These are phyloP conservation scores for Salvelinus alpinus DNA, from an alignment of 2,113 vertebrate species.

Conservation along the genomic window DNA sequence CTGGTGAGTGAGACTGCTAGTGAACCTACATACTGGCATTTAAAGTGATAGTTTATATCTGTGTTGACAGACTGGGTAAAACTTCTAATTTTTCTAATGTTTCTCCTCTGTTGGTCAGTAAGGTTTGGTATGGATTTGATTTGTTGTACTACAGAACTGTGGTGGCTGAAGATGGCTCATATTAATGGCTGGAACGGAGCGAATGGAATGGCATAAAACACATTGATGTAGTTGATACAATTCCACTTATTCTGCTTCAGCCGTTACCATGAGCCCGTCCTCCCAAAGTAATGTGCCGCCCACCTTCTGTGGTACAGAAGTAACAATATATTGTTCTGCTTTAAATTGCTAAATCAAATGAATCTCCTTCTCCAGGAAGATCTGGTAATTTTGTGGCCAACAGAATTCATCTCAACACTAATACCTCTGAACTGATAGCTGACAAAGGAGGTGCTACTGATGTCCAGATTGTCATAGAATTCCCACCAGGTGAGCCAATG, in stretches of 20 bases:
- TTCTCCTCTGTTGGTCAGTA: background rate
- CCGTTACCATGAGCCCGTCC: too few species aligned
- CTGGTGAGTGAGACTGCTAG: conserved; percentile 4
- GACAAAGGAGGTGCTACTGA: conserved; percentile 6
- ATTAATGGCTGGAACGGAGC: too few species aligned
- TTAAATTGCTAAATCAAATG: background rate
- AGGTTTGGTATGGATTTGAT: background rate
- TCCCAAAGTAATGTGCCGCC: too few species aligned
- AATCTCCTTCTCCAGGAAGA: conserved; percentile 20
- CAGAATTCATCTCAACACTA: conserved; percentile 47
- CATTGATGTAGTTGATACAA: too few species aligned
- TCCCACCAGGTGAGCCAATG: conserved; percentile 37
- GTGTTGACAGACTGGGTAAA: background rate
- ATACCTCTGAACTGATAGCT: conserved; percentile 7
- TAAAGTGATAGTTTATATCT: background rate
- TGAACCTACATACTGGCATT: background rate
- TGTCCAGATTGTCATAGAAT: conserved; percentile 34
- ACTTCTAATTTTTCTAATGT: background rate
- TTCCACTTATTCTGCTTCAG: too few species aligned
- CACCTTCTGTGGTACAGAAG: background rate
- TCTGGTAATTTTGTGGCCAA: conserved; percentile 33
- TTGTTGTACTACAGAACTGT: background rate
- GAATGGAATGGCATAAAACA: too few species aligned
- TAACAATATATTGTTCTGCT: too few species aligned
- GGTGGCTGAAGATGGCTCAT: too few species aligned